Evolutionary conservation across 1,140 invertebrate genomes (phyloP), one percentile per base, ranked within the genome.

Genomic region (Drosophila pseudoobscura): DNA sequence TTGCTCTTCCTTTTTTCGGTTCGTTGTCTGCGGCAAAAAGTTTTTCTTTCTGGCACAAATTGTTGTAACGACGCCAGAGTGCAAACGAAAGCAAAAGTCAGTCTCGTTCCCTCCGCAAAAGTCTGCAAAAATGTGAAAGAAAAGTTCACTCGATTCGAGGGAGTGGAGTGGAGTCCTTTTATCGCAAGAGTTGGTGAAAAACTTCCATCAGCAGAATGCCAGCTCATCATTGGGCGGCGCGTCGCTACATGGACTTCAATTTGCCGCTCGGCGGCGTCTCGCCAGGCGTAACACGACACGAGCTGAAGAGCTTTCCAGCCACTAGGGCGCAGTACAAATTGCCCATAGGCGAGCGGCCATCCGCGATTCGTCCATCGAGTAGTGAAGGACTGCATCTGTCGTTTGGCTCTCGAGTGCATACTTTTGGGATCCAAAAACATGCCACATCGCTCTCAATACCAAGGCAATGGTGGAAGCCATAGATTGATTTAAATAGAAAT

Each of bases 1-100:
- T 35, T 35, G 9, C 3, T 35, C 8, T 8, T 35, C 3, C 8
- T 9, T 7, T 22, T 13, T 22, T 49, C 6, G 11, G 29, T 53
- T 57, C 31, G 55, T 70, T 59, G 68, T 71, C 68, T 71, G 68
- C 54, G 65, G 68, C 65, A 20, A 71, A 71, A 71, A 71, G 68
- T 71, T 71, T 59, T 68, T 49, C 62, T 43, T 51, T 63, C 44
- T 69, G 62, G 31, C 17, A 31, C 0, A 41, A 68, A 68, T 66
- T 68, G 43, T 45, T 17, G 61, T 70, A 58, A 70, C 53, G 41
- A 69, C 15, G 17, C 43, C 41, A 17, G 9, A 26, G n/a, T n/a
- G 20, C 31, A 26, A 51, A 44, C 17, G 46, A 65, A 68, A 54
- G 62, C 31, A 68, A 68, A 68, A 68, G 64, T 68, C 64, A 68